A percentile compares a stretch with the other conserved stretches of the same genome.
Conservation (phyloP, 2,888 invertebrate genomes). For the Coleophora deauratella region DNA sequence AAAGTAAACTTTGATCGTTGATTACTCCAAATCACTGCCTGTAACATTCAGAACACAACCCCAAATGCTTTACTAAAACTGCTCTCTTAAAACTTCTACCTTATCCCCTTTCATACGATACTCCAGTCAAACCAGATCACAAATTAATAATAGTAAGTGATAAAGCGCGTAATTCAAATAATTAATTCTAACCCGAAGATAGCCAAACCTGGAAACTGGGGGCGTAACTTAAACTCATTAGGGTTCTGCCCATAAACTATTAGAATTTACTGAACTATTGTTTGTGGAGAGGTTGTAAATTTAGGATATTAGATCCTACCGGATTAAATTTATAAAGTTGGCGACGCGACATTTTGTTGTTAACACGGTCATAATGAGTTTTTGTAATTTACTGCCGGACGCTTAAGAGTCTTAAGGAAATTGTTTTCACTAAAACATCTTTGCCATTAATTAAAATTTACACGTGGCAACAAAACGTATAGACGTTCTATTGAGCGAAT, state of each 20-base stretch:
- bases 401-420: no score
- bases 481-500: no score
- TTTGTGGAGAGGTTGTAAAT: conserved; percentile 4
- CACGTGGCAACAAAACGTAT: no score
- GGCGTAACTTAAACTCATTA: conserved; percentile 19
- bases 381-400: conserved; percentile 17
- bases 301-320: conserved; percentile 11
- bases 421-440: no score
- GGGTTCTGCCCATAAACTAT: conserved; percentile 16
- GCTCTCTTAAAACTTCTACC: no score
- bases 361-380: conserved; percentile 31
- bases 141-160: background rate
- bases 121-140: no score
- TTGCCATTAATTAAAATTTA: no score
- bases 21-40: no score
- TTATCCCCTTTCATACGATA: no score
- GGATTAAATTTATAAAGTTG: conserved; percentile 16
- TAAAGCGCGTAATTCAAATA: conserved; percentile 7
- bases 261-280: conserved; percentile 9
- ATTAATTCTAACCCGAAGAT: conserved; percentile 15
- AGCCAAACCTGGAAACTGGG: conserved; percentile 2
- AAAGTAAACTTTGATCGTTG: no score
- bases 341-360: conserved; percentile 9
- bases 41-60: no score
- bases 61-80: no score